A percentile compares a stretch with the other conserved stretches of the same genome.
These are phyloP conservation scores for Caracal caracal DNA, from an alignment of 2,113 vertebrate species.

Conservation along the genomic window DNA sequence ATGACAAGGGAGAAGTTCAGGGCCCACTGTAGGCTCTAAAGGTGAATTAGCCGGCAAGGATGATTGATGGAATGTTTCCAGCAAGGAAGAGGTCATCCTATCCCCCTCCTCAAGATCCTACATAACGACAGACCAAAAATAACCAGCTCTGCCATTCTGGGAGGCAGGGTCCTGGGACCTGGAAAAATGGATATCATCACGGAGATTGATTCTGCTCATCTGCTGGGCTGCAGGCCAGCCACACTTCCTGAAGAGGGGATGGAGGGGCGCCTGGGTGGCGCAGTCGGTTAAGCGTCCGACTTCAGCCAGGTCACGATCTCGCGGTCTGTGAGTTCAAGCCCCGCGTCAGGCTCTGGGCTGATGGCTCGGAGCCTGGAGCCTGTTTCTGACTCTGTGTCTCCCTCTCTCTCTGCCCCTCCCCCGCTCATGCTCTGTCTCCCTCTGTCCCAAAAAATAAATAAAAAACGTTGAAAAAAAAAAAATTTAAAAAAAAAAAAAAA, in stretches of 20 bases:
- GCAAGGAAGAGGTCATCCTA: background rate
- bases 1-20: background rate
- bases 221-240: constrained; percentile 28
- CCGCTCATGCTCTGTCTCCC: too few relatives aligned
- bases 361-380: too few relatives aligned
- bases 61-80: background rate
- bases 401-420: too few relatives aligned
- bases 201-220: constrained; percentile 52
- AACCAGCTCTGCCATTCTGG: background rate
- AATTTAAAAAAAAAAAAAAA: too few relatives aligned
- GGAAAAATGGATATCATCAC: constrained; percentile 36
- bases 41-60: background rate
- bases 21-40: background rate
- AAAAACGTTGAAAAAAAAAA: too few relatives aligned
- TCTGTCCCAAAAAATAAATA: too few relatives aligned
- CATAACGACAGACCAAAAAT: constrained; percentile 44
- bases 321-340: too few relatives aligned
- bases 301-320: too few relatives aligned
- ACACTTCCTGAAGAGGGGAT: background rate
- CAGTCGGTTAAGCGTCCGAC: too few relatives aligned
- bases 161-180: constrained; percentile 33
- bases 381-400: too few relatives aligned
- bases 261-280: too few relatives aligned
- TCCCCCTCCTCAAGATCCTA: background rate
- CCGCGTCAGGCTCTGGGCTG: too few relatives aligned